Evolutionary conservation across 2,113 vertebrate species (phyloP), one percentile per base, ranked within the genome.

Genomic region (Tychaedon coryphoeus): DNA sequence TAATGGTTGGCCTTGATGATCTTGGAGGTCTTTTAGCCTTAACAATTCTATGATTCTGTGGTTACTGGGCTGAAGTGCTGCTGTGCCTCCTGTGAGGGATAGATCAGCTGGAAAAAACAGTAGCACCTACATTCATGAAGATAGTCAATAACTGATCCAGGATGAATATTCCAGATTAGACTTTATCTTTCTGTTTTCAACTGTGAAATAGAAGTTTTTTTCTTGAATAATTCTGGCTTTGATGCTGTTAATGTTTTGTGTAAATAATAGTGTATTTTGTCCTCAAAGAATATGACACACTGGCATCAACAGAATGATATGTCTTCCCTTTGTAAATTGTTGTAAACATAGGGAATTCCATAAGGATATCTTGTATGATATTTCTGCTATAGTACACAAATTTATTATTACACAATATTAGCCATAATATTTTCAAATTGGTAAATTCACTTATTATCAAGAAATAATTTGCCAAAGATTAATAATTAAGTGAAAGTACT

Each of bases 51-150:
- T 54, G 8, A 70, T 40, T 78, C 34, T 34, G 0, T 57, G 34
- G 4, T 42, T 36, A 29, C 33, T 14, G 22, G 11, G 23, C 28
- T 53, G 20, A 62, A 61, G 17, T 18, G 28, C 28, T 78, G 23
- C 18, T 9, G 3, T 31, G 3, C 10, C 25, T 73, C 7, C 40
- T 6, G 1, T 3, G 5, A 5, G 16, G 4, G 10, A 31, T 25
- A 36, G 42, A n/a, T 40, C 42, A 42, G 13, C 7, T 54, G 19
- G 53, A 75, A 80, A 67, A 72, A 54, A 1, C 2, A 34, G 12
- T 16, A 82, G 8, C 13, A 43, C 10, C 11, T 23, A 33, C 3
- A 4, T 36, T 75, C 70, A 29, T 48, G 15, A 58, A 42, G 17
- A 6, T 7, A 40, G 50, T 33, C 38, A 75, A 4, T 50, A 9